These are phyloP conservation scores for Sinohyriopsis cumingii DNA, from an alignment of 2,888 invertebrate genomes.

Conservation along the genomic window DNA sequence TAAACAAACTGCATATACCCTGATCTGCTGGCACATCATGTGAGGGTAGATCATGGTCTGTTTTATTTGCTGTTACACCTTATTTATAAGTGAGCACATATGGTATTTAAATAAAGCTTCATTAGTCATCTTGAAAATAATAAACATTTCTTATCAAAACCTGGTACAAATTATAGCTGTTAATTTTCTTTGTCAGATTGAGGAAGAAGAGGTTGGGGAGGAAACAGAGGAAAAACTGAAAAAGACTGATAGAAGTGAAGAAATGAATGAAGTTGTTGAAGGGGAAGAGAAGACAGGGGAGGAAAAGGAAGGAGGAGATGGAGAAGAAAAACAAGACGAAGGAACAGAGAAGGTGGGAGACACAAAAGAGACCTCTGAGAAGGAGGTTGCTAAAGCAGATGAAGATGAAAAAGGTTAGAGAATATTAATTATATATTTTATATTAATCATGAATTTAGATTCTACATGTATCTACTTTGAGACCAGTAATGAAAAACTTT, in stretches of 20 bases:
- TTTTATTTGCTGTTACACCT: too few relatives aligned
- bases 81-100: too few relatives aligned
- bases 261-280: conserved; percentile 31
- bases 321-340: conserved; percentile 12
- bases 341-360: conserved; percentile 17
- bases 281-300: conserved; percentile 32
- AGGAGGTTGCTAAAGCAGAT: conserved; percentile 24
- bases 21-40: too few relatives aligned
- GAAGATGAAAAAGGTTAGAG: conserved; percentile 29
- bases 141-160: too few relatives aligned
- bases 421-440: background rate
- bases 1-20: too few relatives aligned
- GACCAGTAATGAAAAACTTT: too few relatives aligned
- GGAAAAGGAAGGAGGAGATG: conserved; percentile 22
- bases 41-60: too few relatives aligned
- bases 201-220: conserved; percentile 31
- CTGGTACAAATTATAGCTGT: too few relatives aligned
- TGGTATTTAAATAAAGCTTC: too few relatives aligned
- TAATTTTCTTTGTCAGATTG: conserved; percentile 3
- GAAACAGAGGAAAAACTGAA: conserved; percentile 17
- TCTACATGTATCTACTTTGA: background rate
- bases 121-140: too few relatives aligned
- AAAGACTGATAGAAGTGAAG: conserved; percentile 15
- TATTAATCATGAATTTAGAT: background rate
- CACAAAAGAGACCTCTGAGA: conserved; percentile 25